Evolutionary conservation across 2,888 invertebrate genomes (phyloP), one percentile per base, ranked within the genome.

Genomic region (Leistus spinibarbis): DNA sequence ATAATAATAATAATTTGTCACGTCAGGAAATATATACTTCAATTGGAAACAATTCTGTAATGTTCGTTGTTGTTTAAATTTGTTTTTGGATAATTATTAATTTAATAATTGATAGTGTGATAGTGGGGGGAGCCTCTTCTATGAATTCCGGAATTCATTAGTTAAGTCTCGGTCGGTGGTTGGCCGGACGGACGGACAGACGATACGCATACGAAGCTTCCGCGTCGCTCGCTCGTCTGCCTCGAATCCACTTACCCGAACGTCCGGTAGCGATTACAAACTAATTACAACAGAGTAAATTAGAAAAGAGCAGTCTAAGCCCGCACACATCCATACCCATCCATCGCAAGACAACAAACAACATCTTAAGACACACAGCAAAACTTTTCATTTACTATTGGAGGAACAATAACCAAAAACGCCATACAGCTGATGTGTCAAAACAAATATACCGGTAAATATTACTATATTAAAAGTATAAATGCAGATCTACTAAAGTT

Each of bases 201-300:
- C 3, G 24, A 7, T 24, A 24, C 3, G 24, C 5, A 40, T 40
- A 40, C 10, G 10, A 40, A 40, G 40, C 60, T 60, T 60, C 60
- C 60, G 60, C 60, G 22, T 60, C 17, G 16, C 13, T 17, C 60
- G 13, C 13, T 17, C 60, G 13, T 17, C 17, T 60, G 13, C 60
- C 20, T 40, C 40, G 60, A 60, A 60, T 10, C 13, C 17, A 60
- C 22, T 60, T 60, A 60, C 60, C 19, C 19, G 19, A 19, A 60
- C 19, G 19, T 17, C 60, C 19, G 60, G 60, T 60, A 60, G 60
- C 22, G 56, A 19, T 56, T 56, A 56, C 16, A 56, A 19, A 56
- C 60, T 60, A 60, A 60, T 60, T 60, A 60, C 20, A 60, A 56
- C 19, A n/a, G 19, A 56, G 56, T 19, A 56, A 56, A 56, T 56